Evolutionary conservation across 2,888 invertebrate genomes (phyloP), one percentile per base, ranked within the genome.

Genomic region (Eupithecia subfuscata): DNA sequence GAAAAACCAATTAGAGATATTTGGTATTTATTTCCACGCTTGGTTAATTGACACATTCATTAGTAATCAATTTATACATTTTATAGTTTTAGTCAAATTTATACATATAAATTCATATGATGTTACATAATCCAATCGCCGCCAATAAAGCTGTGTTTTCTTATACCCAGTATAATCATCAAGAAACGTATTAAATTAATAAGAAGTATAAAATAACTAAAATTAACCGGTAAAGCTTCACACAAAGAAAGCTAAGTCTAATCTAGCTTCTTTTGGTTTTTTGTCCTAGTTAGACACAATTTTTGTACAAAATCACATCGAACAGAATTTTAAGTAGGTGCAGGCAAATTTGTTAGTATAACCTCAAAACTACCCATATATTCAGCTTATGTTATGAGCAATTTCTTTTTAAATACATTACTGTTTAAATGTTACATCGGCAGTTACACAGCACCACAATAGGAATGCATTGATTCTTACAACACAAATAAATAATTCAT

Each of bases 1-100:
- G n/a, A 56, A 22, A 56, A 22, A 56, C 56, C 9, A n/a, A 12
- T 56, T 34, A 8, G 48, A 43, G 5, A 67, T 40, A 65, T 65
- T 74, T 65, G 40, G 64, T 70, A 65, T 70, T 67, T 70, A 70
- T 67, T 70, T 67, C 16, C 70, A 70, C 70, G 56, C 70, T 37
- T 37, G 37, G 37, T 37, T 7, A 37, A 37, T 18, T 65, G 30
- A 37, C 9, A 34, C 7, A 64, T 64, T 37, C 7, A 25, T 34
- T 64, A 34, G 2, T 65, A 43, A 22, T 67, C 2, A 67, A 40
- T 67, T 22, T n/a, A 43, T n/a, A 63, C 30, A 34, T 18, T 64
- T 64, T 18, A 64, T 18, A 64, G 22, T 18, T 18, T 64, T 65
- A n/a, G 65, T 65, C 37, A n/a, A 8, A 65, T n/a, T n/a, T 65